phyloP scores from a whole-genome alignment of 1,140 invertebrate species.

The Drosophila parabipectinata region DNA sequence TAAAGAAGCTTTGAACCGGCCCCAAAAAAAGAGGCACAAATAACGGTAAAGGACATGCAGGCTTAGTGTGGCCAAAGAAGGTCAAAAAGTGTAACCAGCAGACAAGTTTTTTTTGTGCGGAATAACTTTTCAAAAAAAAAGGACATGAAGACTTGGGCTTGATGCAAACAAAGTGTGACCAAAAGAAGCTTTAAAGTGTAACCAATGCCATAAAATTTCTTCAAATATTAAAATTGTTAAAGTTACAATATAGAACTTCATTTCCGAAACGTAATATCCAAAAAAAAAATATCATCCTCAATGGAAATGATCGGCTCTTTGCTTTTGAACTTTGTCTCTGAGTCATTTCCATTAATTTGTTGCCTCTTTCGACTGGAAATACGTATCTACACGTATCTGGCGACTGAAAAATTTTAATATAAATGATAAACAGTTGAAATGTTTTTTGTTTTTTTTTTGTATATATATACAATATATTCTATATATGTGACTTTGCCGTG shows the following conservation, averaged over 20 bases:
- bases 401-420: slow-evolving; percentile 48
- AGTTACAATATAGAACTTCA: not conserved
- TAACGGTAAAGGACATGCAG: not conserved
- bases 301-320: not conserved
- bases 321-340: slow-evolving; percentile 45
- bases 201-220: too few species aligned
- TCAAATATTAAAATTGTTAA: too few species aligned
- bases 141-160: not conserved
- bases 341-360: slow-evolving; percentile 23
- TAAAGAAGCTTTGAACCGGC: slow-evolving; percentile 10
- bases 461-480: not conserved
- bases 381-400: slow-evolving; percentile 9
- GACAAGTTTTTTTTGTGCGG: too few species aligned
- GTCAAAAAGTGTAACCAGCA: not conserved
- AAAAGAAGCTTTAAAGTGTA: not conserved
- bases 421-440: slow-evolving; percentile 63
- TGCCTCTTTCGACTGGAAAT: slow-evolving; percentile 13
- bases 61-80: slow-evolving; percentile 9
- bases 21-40: slow-evolving; percentile 1
- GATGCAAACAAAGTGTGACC: slow-evolving; percentile 4
- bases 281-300: not conserved
- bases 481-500: not conserved
- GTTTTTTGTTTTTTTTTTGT: slow-evolving; percentile 4
- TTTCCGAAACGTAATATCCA: not conserved
- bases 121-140: not conserved